Percentiles rank a stretch among this genome's conserved stretches.
phyloP scores from a whole-genome alignment of 2,113 vertebrate genomes.

The Pipra filicauda region DNA sequence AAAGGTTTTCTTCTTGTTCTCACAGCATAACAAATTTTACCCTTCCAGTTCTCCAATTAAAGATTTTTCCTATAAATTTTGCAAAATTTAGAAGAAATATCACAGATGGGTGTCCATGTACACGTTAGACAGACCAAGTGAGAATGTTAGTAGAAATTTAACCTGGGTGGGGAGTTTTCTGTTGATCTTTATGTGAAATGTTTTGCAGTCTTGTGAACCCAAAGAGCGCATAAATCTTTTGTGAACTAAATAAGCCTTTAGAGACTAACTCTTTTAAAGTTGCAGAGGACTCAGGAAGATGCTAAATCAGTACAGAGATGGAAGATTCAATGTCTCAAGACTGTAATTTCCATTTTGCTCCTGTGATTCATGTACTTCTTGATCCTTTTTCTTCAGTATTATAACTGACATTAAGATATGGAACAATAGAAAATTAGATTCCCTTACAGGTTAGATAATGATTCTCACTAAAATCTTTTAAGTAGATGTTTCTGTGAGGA shows the following conservation, averaged over 20 bases:
- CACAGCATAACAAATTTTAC: neutral
- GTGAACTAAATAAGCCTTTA: conserved; percentile 14
- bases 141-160: neutral
- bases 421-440: neutral
- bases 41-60: neutral
- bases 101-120: neutral
- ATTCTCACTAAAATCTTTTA: neutral
- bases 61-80: neutral
- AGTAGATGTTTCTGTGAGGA: neutral
- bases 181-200: neutral
- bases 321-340: neutral
- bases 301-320: neutral
- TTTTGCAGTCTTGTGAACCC: neutral
- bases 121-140: neutral
- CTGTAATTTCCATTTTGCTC: neutral
- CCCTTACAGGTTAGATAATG: neutral
- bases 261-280: conserved; percentile 7
- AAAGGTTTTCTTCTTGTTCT: neutral
- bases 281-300: neutral
- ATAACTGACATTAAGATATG: neutral
- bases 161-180: rapidly evolving
- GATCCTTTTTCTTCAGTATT: neutral
- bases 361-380: neutral
- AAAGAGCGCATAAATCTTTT: neutral
- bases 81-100: neutral